Evolutionary conservation across 2,797 vertebrate genomes (phyloP).

Genomic region (Lutjanus argentimaculatus): DNA sequence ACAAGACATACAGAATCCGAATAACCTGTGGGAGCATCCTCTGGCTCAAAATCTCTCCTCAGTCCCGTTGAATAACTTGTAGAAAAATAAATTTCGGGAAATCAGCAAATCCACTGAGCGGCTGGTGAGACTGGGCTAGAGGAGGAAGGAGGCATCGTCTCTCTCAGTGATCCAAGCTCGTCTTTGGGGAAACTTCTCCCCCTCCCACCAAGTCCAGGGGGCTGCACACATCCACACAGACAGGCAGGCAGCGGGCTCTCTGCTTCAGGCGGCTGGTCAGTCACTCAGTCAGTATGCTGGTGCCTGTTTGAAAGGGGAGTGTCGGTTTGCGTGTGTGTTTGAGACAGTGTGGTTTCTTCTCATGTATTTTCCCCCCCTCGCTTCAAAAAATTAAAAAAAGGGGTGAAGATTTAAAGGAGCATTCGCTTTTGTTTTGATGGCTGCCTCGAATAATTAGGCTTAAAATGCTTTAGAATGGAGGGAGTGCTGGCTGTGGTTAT

Average conservation of each 20-base stretch:
- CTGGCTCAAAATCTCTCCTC: slow-evolving; percentile 78
- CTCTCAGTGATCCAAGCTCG: slow-evolving; percentile 74
- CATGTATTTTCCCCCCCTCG: slow-evolving; percentile 55
- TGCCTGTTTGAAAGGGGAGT: slow-evolving; percentile 54
- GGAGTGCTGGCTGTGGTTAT: slow-evolving; percentile 1
- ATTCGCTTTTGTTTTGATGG: slow-evolving; percentile 67
- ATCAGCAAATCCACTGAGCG: slow-evolving; percentile 85
- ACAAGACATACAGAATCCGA: slow-evolving; percentile 86
- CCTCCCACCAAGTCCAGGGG: slow-evolving; percentile 77
- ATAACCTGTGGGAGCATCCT: slow-evolving; percentile 88
- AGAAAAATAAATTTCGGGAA: slow-evolving; percentile 56
- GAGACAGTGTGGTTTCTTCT: slow-evolving; percentile 39
- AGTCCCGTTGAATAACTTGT: slow-evolving; percentile 76
- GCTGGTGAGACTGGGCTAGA: slow-evolving; percentile 70
- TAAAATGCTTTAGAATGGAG: slow-evolving; percentile 50
- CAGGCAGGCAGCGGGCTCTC: slow-evolving; percentile 14
- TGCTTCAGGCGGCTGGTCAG: slow-evolving; percentile 58
- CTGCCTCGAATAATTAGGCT: slow-evolving; percentile 54
- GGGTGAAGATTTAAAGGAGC: slow-evolving; percentile 78
- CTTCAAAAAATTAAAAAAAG: slow-evolving; percentile 63
- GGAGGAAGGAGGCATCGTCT: slow-evolving; percentile 84
- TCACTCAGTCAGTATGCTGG: slow-evolving; percentile 47
- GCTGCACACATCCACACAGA: slow-evolving; percentile 78
- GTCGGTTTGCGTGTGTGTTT: slow-evolving; percentile 18
- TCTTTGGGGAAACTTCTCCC: slow-evolving; percentile 85